A percentile compares a stretch with the other conserved stretches of the same genome.
Evolutionary conservation across 1,140 invertebrate species (phyloP).

Genomic region (Procambarus clarkii): DNA sequence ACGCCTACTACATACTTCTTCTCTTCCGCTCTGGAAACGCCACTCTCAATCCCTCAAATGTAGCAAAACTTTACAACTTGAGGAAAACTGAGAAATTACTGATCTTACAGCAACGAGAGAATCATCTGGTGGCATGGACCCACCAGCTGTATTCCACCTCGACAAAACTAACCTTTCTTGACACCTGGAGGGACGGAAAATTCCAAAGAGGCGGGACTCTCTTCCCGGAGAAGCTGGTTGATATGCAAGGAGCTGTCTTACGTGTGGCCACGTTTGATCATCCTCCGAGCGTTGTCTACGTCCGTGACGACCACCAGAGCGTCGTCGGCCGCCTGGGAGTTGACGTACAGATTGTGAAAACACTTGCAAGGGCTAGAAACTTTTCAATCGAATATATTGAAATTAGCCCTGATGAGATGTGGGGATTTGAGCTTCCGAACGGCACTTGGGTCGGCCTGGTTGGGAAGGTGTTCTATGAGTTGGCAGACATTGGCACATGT

Average conservation of each 20-base stretch:
- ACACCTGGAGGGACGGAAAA: conserved; percentile 19
- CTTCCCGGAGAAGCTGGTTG: conserved; percentile 23
- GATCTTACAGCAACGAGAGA: no score
- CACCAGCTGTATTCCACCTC: no score
- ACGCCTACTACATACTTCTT: conserved; percentile 46
- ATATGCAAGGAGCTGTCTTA: conserved; percentile 41
- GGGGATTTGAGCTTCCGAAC: conserved; percentile 73
- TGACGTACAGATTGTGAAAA: conserved; percentile 64
- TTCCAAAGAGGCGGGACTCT: neutral
- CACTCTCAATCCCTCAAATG: neutral
- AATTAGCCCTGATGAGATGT: conserved; percentile 66
- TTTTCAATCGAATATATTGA: conserved; percentile 63
- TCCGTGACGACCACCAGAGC: neutral
- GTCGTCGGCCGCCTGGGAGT: conserved; percentile 64
- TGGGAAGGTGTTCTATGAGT: conserved; percentile 70
- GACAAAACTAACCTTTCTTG: neutral
- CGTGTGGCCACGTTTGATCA: conserved; percentile 66
- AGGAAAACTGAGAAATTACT: no score
- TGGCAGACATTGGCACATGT: conserved; percentile 71
- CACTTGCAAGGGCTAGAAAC: conserved; percentile 60
- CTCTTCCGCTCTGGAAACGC: conserved; percentile 5
- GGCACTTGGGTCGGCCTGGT: conserved; percentile 73
- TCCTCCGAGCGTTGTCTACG: conserved; percentile 66
- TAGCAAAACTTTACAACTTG: conserved; percentile 46
- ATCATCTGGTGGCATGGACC: no score